These are phyloP conservation scores for Calliphora vicina DNA, from an alignment of 1,140 invertebrate genomes.

Conservation along the genomic window DNA sequence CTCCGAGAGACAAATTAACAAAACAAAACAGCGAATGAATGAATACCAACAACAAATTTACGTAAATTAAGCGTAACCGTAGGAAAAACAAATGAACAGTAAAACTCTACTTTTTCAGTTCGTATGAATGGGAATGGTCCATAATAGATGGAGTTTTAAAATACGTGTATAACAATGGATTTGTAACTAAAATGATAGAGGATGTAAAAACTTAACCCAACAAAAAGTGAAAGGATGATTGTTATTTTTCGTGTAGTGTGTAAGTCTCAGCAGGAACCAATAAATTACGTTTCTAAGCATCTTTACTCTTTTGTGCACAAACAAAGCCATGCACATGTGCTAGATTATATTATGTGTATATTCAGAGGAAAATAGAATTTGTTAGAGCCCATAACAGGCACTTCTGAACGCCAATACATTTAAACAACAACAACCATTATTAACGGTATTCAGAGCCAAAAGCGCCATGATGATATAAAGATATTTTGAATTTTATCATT, in stretches of 20 bases:
- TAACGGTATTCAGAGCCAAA: neutral
- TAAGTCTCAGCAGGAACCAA: conserved; percentile 4
- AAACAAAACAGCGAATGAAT: neutral
- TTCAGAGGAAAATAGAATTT: neutral
- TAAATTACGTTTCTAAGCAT: conserved; percentile 21
- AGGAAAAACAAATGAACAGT: conserved; percentile 17
- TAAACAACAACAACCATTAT: conserved; percentile 1
- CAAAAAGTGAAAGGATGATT: neutral
- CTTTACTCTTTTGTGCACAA: conserved; percentile 6
- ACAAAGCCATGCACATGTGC: neutral
- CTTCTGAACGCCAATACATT: neutral
- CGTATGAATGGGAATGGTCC: neutral
- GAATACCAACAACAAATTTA: neutral
- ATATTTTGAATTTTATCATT: too few relatives aligned
- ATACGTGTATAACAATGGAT: neutral
- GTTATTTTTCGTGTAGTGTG: neutral
- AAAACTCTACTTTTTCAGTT: neutral
- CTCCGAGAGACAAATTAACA: neutral
- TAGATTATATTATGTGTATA: neutral
- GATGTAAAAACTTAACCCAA: neutral
- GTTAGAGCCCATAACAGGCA: neutral
- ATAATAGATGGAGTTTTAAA: neutral
- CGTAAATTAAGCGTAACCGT: conserved; percentile 24
- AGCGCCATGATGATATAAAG: neutral
- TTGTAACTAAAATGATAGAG: neutral